A percentile compares a stretch with the other conserved stretches of the same genome.
phyloP scores from a whole-genome alignment of 2,888 invertebrate species.

The Leptothorax acervorum region DNA sequence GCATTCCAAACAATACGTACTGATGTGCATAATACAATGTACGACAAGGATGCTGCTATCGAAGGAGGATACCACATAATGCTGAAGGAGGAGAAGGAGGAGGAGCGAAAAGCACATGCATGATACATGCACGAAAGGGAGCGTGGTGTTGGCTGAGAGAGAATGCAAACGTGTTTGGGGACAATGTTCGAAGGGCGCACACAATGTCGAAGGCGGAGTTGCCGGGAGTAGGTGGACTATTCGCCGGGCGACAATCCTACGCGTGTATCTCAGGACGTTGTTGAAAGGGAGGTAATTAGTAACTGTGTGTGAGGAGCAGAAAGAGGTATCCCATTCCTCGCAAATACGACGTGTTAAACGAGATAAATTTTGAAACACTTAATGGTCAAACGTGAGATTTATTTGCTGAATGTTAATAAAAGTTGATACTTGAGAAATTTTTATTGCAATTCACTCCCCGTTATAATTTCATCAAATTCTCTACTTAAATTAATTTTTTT shows the following conservation, averaged over 20 bases:
- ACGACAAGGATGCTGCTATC: conserved; percentile 22
- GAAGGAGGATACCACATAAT: conserved; percentile 20
- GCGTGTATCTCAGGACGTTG: conserved; percentile 39
- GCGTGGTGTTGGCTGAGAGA: conserved; percentile 30
- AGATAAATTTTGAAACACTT: neutral
- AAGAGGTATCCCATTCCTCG: conserved; percentile 48
- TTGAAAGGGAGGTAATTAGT: conserved; percentile 67
- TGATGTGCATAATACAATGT: conserved; percentile 32
- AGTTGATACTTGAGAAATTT: neutral
- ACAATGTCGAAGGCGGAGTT: conserved; percentile 67
- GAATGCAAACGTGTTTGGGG: conserved; percentile 69
- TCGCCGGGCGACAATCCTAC: conserved; percentile 53
- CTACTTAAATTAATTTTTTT: neutral
- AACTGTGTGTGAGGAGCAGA: conserved; percentile 12
- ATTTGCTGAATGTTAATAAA: neutral
- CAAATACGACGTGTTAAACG: conserved; percentile 61
- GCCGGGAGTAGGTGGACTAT: conserved; percentile 65
- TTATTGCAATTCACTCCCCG: neutral
- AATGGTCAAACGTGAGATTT: neutral
- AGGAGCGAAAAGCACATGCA: conserved; percentile 36
- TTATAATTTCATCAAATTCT: neutral
- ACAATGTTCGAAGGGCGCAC: conserved; percentile 71
- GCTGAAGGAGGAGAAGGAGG: conserved; percentile 10
- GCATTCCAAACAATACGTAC: conserved; percentile 38
- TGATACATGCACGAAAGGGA: neutral